Conservation (phyloP, 2,797 vertebrate species). For the Artibeus lituratus region DNA sequence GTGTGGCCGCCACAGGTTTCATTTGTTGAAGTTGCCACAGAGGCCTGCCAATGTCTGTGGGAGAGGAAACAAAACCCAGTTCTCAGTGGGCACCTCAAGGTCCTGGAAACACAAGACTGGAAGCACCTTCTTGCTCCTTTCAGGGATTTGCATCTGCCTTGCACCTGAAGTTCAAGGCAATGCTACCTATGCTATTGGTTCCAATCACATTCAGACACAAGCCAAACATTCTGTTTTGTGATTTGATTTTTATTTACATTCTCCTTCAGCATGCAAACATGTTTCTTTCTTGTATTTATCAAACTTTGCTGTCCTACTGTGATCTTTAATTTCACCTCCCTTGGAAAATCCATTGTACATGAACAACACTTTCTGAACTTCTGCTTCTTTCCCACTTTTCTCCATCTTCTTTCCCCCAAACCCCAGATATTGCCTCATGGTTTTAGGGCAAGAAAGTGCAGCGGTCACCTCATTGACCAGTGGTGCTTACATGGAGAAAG, state of each 20-base stretch:
- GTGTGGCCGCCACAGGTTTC: not conserved
- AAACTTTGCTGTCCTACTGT: not conserved
- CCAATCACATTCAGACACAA: too few relatives aligned
- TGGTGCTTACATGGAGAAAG: not conserved
- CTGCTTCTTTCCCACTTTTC: not conserved
- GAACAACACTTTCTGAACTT: not conserved
- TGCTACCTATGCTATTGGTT: too few relatives aligned
- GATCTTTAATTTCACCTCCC: too few relatives aligned
- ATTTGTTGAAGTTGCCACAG: not conserved
- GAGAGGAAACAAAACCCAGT: too few relatives aligned
- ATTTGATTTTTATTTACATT: too few relatives aligned
- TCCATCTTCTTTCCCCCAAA: not conserved
- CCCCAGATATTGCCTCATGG: not conserved
- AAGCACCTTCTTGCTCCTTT: too few relatives aligned
- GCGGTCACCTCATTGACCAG: too few relatives aligned
- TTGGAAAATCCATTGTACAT: not conserved
- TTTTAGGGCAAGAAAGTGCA: not conserved
- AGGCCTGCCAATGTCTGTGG: not conserved
- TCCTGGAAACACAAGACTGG: too few relatives aligned
- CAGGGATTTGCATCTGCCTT: too few relatives aligned
- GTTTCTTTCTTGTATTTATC: not conserved
- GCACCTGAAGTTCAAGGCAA: too few relatives aligned
- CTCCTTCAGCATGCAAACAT: not conserved
- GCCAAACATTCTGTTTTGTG: too few relatives aligned
- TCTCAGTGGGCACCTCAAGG: not conserved